These are phyloP conservation scores for Merodon equestris DNA, from an alignment of 2,888 invertebrate species.

Conservation along the genomic window DNA sequence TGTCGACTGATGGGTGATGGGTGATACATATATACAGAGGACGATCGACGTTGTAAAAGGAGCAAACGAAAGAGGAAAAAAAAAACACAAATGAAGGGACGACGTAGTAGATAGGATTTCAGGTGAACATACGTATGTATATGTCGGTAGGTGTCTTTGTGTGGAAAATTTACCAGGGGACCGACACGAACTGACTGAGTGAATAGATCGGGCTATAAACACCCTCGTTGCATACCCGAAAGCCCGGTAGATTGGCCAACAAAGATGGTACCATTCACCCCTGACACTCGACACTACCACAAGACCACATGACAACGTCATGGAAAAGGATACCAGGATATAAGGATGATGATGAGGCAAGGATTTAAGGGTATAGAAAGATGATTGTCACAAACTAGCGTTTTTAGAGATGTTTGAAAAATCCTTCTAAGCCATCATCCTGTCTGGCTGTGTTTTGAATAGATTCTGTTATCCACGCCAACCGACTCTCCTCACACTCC, in stretches of 20 bases:
- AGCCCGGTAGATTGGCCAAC: constrained; percentile 16
- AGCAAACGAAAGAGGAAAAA: neutral
- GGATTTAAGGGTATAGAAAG: too few species aligned
- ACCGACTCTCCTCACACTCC: too few species aligned
- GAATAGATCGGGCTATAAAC: constrained; percentile 29
- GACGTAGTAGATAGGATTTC: constrained; percentile 53
- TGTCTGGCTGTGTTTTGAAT: too few species aligned
- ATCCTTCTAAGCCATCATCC: too few species aligned
- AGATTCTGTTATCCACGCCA: too few species aligned
- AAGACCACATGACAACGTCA: constrained; percentile 37
- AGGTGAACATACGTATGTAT: constrained; percentile 60
- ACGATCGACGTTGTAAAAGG: neutral
- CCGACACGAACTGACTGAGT: constrained; percentile 7
- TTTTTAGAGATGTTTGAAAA: too few species aligned
- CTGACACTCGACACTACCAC: constrained; percentile 21
- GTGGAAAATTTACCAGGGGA: constrained; percentile 57
- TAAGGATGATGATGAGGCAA: too few species aligned
- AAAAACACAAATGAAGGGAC: constrained; percentile 14
- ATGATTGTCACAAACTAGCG: too few species aligned
- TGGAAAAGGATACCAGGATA: neutral
- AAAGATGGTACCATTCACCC: constrained; percentile 27
- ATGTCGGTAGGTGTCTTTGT: constrained; percentile 38
- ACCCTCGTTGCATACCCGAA: constrained; percentile 32
- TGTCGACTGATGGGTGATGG: too few species aligned
- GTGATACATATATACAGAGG: neutral